A percentile compares a stretch with the other conserved stretches of the same genome.
These are phyloP conservation scores for Xenops minutus DNA, from an alignment of 2,797 vertebrate species.

Conservation along the genomic window DNA sequence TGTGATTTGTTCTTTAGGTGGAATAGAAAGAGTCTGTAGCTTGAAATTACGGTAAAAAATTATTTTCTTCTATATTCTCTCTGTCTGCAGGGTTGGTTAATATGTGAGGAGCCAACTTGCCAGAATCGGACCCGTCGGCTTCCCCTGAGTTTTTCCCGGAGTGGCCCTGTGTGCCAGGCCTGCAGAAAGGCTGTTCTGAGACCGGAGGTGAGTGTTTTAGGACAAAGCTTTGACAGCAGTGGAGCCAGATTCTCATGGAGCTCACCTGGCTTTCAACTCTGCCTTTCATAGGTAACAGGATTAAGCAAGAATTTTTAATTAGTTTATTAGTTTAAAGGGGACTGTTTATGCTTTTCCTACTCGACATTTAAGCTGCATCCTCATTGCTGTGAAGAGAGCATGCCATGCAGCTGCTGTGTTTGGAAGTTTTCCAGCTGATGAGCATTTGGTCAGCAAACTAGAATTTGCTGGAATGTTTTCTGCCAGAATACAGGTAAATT, in stretches of 20 bases:
- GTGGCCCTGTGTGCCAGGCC: slow-evolving; percentile 88
- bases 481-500: slow-evolving; percentile 48
- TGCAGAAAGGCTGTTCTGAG: slow-evolving; percentile 87
- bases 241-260: background rate
- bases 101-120: slow-evolving; percentile 93
- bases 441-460: slow-evolving; percentile 55
- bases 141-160: slow-evolving; percentile 88
- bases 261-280: background rate
- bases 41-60: background rate
- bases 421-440: slow-evolving; percentile 39
- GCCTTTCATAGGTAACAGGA: background rate
- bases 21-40: background rate
- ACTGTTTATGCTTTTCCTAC: background rate
- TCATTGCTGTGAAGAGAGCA: slow-evolving; percentile 3
- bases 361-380: background rate
- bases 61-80: background rate
- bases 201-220: slow-evolving; percentile 83
- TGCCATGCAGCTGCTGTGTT: slow-evolving; percentile 46
- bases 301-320: background rate
- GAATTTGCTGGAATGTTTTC: slow-evolving; percentile 55
- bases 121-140: slow-evolving; percentile 86
- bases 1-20: background rate
- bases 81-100: slow-evolving; percentile 86
- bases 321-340: background rate
- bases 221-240: background rate